A percentile compares a stretch with the other conserved stretches of the same genome.
phyloP scores from a whole-genome alignment of 2,888 invertebrate species.

The Gastrophysa polygoni region DNA sequence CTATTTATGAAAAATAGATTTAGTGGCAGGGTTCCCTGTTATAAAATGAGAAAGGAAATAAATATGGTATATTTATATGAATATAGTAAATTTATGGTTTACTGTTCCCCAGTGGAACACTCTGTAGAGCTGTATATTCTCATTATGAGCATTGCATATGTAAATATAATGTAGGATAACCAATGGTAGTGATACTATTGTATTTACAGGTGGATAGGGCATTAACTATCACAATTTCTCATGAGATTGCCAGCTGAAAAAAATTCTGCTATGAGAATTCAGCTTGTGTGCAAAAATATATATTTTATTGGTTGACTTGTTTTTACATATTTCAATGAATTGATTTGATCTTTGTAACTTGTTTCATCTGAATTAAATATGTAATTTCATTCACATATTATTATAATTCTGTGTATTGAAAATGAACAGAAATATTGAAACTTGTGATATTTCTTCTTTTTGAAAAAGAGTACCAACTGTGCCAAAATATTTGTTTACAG shows the following conservation, averaged over 20 bases:
- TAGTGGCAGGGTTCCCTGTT: too few relatives aligned
- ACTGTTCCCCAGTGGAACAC: too few relatives aligned
- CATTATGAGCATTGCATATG: neutral
- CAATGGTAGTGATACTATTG: neutral
- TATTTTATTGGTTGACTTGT: slow-evolving; percentile 15
- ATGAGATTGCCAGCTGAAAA: too few relatives aligned
- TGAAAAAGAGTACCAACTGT: neutral
- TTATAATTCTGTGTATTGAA: neutral
- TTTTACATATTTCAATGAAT: slow-evolving; percentile 12
- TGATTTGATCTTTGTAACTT: slow-evolving; percentile 4
- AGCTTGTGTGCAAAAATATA: slow-evolving; percentile 12
- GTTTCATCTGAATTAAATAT: neutral
- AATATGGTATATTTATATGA: too few relatives aligned
- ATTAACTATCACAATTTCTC: neutral
- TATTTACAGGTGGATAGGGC: neutral
- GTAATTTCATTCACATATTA: neutral
- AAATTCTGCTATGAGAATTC: slow-evolving; percentile 2
- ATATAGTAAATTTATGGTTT: too few relatives aligned
- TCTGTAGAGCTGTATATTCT: neutral
- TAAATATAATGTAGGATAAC: neutral
- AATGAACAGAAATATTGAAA: neutral
- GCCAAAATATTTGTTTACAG: neutral
- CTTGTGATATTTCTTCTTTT: neutral
- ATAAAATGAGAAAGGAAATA: too few relatives aligned
- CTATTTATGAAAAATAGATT: too few relatives aligned